phyloP scores from a whole-genome alignment of 2,113 vertebrate genomes.

The Aythya baeri region DNA sequence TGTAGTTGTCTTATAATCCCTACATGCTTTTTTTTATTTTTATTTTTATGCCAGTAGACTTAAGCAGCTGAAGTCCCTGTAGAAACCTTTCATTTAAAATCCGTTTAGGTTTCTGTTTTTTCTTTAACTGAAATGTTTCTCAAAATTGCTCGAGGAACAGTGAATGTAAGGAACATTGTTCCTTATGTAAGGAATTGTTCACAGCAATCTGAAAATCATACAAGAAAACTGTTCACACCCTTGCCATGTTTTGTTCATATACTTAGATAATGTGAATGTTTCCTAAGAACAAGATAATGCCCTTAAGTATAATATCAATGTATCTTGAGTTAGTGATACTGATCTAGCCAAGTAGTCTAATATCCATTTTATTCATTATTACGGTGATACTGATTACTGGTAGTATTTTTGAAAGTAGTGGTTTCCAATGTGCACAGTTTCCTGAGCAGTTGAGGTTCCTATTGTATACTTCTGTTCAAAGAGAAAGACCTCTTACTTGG shows the following conservation, averaged over 20 bases:
- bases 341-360: not conserved
- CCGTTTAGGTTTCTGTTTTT: not conserved
- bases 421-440: not conserved
- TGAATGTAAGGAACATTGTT: not conserved
- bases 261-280: not conserved
- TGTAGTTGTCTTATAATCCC: not conserved
- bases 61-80: not conserved
- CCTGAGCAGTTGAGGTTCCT: not conserved
- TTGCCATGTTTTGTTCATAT: not conserved
- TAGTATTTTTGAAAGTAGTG: not conserved
- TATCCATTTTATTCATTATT: not conserved
- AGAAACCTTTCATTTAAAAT: not conserved
- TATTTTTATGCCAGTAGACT: not conserved
- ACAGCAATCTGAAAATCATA: not conserved
- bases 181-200: not conserved
- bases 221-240: not conserved
- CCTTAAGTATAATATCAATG: not conserved
- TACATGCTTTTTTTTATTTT: rapidly evolving
- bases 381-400: not conserved
- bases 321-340: not conserved
- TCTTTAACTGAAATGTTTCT: not conserved
- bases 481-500: not conserved
- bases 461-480: not conserved
- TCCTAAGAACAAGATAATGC: not conserved
- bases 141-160: not conserved